Evolutionary conservation across 1,140 invertebrate species (phyloP).

Genomic region (Paramacrobiotus metropolitanus): DNA sequence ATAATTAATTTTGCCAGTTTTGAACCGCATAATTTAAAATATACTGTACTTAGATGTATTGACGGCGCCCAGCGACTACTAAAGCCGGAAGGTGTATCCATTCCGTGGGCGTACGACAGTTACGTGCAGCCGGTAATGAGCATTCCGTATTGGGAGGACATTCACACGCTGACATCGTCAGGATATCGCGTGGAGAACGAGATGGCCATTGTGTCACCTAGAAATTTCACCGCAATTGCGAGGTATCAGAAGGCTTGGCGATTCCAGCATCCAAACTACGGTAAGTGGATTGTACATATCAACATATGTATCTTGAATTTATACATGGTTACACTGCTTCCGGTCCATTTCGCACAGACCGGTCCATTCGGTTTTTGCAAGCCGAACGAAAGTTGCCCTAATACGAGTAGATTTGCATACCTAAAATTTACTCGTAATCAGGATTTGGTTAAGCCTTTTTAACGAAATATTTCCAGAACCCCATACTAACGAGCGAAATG

Average conservation of each 20-base stretch:
- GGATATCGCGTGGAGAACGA: neutral
- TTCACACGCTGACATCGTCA: neutral
- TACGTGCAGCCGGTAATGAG: constrained; percentile 66
- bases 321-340: too few species aligned
- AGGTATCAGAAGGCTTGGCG: constrained; percentile 53
- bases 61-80: constrained; percentile 75
- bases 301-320: too few species aligned
- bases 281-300: too few species aligned
- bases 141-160: constrained; percentile 40
- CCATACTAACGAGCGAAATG: constrained; percentile 38
- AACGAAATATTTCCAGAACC: constrained; percentile 24
- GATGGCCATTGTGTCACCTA: constrained; percentile 45
- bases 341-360: too few species aligned
- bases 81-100: constrained; percentile 64
- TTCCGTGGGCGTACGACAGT: constrained; percentile 69
- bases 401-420: too few species aligned
- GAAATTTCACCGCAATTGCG: constrained; percentile 63
- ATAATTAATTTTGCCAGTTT: too few species aligned
- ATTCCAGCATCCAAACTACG: constrained; percentile 61
- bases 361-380: too few species aligned
- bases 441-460: too few species aligned
- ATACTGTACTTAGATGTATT: too few species aligned
- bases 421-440: too few species aligned
- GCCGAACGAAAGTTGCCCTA: too few species aligned
- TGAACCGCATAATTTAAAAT: too few species aligned